Conservation (phyloP, 2,113 vertebrate genomes). For the Ceyx cyanopectus region DNA sequence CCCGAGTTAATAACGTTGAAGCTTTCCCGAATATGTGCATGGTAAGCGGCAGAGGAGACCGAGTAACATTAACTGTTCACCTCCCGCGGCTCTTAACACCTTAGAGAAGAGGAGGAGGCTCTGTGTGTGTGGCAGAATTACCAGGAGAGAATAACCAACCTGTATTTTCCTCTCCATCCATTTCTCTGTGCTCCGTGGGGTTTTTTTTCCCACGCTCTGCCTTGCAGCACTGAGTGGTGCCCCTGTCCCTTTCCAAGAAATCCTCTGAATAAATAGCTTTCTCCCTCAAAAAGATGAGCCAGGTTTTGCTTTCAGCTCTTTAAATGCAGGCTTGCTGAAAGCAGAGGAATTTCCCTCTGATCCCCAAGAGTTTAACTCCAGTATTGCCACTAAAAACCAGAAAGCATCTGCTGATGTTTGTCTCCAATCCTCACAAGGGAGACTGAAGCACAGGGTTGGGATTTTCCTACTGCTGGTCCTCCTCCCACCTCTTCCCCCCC, state of each 20-base stretch:
- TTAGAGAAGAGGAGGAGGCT: background rate
- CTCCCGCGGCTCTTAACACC: background rate
- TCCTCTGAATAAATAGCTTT: background rate
- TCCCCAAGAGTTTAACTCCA: background rate
- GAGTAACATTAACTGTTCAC: background rate
- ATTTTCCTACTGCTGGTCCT: background rate
- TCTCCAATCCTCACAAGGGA: background rate
- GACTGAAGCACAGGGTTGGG: background rate
- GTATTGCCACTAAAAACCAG: background rate
- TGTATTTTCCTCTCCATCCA: background rate
- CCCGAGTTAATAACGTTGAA: background rate
- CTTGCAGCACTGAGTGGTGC: background rate
- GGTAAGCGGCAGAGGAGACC: background rate
- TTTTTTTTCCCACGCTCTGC: background rate
- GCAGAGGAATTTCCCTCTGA: background rate
- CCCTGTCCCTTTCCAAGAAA: background rate
- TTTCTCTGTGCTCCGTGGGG: accelerated
- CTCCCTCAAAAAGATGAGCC: background rate
- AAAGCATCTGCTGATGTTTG: background rate
- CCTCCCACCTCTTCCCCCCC: background rate
- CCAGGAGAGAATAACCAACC: background rate
- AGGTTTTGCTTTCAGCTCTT: background rate
- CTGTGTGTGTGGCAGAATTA: background rate
- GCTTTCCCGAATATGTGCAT: background rate
- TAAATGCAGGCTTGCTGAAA: background rate